Evolutionary conservation across 2,888 invertebrate species (phyloP), one percentile per base, ranked within the genome.

Genomic region (Syrista parreyssii): DNA sequence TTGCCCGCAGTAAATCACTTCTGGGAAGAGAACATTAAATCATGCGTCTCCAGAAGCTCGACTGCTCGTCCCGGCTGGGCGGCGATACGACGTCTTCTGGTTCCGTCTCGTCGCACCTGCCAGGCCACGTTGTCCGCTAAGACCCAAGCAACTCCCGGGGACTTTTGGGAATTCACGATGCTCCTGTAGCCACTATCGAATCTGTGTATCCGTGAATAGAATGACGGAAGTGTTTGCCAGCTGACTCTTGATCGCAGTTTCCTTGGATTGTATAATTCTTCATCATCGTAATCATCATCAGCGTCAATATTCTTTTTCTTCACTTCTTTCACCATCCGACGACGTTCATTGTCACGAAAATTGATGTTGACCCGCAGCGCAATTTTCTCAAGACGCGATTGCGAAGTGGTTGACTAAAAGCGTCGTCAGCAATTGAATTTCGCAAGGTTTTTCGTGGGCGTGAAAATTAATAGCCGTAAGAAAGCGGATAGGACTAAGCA

Each of bases 61-160:
- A 81, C 78, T 78, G 76, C 73, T 79, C 77, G 79, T 77, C 68
- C 77, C 75, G 76, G 77, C 79, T 79, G 77, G 81, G 75, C 78
- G 78, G 69, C 55, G 68, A 31, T 71, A 33, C 71, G 71, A 71
- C 30, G 71, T 71, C 71, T 34, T 75, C 68, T 77, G 75, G 80
- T 79, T 75, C 77, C 79, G 68, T 79, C 32, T 40, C 81, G 81
- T 78, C 68, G 80, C 77, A 81, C 78, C 79, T 81, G 81, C 78
- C 78, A 77, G 75, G 71, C 74, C 75, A 68, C 33, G 32, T 77
- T 68, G 55, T 71, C 40, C 71, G 36, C 12, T 74, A 69, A 68
- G 40, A 36, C 36, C 36, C 35, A 4, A 34, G 23, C 32, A 15
- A 36, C 74, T 6, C 32, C n/a, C 34, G 31, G 55, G 55, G 55